Percentiles rank a stretch among this genome's conserved stretches.
phyloP scores from a whole-genome alignment of 2,888 invertebrate genomes.

The Vannuccia rotundouncinata region DNA sequence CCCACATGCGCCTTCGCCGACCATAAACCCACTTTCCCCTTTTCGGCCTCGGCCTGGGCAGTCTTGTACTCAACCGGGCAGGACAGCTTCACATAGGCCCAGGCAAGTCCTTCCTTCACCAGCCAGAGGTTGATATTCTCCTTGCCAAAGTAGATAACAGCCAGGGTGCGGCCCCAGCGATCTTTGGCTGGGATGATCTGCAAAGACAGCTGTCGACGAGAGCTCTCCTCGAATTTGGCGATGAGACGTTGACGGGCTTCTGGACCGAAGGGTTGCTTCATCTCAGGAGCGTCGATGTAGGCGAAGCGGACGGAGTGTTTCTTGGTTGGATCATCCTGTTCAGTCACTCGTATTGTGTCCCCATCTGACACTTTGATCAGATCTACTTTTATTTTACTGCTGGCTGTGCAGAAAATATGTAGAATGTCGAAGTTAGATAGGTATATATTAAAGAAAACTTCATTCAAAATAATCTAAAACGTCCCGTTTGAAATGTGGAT shows the following conservation, averaged over 20 bases:
- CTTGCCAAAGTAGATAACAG: background rate
- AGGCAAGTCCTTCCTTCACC: background rate
- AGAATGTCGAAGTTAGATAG: too few relatives aligned
- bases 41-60: background rate
- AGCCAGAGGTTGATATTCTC: background rate
- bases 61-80: background rate
- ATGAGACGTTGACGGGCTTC: background rate
- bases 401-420: too few relatives aligned
- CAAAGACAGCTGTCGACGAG: background rate
- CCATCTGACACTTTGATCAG: background rate
- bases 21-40: background rate
- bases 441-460: too few relatives aligned
- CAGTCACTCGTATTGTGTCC: background rate
- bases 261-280: background rate
- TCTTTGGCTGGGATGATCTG: background rate
- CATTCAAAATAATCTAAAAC: too few relatives aligned
- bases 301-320: background rate
- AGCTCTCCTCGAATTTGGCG: background rate
- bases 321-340: background rate
- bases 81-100: background rate
- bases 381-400: background rate
- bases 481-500: too few relatives aligned
- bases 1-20: background rate
- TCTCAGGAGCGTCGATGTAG: constrained; percentile 2
- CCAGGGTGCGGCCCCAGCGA: background rate